Percentiles rank a stretch among this genome's conserved stretches.
Conservation (phyloP, 2,888 invertebrate genomes). For the Melieria omissa region DNA sequence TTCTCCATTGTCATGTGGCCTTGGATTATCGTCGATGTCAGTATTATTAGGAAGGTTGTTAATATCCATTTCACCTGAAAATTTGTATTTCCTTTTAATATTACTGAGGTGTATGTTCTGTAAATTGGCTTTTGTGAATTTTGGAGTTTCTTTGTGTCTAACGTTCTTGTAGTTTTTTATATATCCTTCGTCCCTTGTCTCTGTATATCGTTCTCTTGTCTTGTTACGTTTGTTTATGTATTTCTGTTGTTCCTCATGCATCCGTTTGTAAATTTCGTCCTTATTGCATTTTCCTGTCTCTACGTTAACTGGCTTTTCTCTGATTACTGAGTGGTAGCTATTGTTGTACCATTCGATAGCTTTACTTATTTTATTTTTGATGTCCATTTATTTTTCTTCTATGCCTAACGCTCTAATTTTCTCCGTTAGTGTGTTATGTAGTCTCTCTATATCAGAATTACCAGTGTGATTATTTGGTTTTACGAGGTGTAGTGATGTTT, state of each 20-base stretch:
- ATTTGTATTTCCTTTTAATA: background rate
- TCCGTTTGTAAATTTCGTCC: too few species aligned
- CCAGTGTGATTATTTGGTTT: background rate
- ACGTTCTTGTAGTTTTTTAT: background rate
- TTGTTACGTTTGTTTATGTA: background rate
- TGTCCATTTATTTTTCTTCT: background rate
- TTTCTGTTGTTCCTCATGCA: too few species aligned
- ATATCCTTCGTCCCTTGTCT: background rate
- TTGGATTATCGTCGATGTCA: background rate
- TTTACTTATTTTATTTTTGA: too few species aligned
- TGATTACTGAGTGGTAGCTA: too few species aligned
- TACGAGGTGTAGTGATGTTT: background rate
- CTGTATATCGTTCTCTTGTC: background rate
- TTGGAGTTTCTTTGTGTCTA: background rate
- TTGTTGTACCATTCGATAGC: too few species aligned
- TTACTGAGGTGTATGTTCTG: background rate
- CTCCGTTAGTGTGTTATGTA: too few species aligned
- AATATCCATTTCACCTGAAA: conserved; percentile 1
- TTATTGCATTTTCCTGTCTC: too few species aligned
- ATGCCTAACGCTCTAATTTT: background rate
- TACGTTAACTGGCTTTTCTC: too few species aligned
- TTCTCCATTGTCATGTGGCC: conserved; percentile 9
- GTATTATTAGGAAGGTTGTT: background rate
- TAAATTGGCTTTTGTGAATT: background rate
- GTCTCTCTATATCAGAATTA: background rate